Evolutionary conservation across 2,797 vertebrate species (phyloP).

Genomic region (Trematomus bernacchii): DNA sequence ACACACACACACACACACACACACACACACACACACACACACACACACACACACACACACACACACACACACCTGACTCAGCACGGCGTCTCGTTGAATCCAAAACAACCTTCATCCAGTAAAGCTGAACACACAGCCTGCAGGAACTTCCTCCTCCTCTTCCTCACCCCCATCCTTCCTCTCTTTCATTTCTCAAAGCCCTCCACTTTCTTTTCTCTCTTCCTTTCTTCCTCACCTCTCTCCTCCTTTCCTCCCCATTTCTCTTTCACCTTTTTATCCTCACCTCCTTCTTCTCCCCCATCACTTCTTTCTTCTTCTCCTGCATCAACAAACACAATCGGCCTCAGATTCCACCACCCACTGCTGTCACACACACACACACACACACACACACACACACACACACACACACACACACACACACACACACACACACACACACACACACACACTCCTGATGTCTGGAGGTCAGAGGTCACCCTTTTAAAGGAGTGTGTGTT

Average conservation of each 20-base stretch:
- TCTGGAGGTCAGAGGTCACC: constrained; percentile 60
- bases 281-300: not conserved
- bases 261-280: too few relatives aligned
- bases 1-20: not conserved
- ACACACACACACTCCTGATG: constrained; percentile 30
- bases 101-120: constrained; percentile 56
- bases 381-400: constrained; percentile 24
- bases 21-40: not conserved
- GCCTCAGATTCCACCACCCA: constrained; percentile 57
- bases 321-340: constrained; percentile 72
- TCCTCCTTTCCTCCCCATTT: not conserved
- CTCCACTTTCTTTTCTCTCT: not conserved
- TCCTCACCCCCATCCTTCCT: not conserved
- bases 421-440: constrained; percentile 19
- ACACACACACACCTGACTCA: constrained; percentile 63
- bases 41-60: not conserved
- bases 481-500: constrained; percentile 38
- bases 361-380: constrained; percentile 24
- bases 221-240: not conserved
- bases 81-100: constrained; percentile 44
- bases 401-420: constrained; percentile 41
- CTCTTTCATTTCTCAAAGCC: not conserved
- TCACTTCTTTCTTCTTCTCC: constrained; percentile 55
- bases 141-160: constrained; percentile 44
- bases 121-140: constrained; percentile 76